Conservation (phyloP, 2,888 invertebrate species). For the Eueremaeus valkanovi region DNA sequence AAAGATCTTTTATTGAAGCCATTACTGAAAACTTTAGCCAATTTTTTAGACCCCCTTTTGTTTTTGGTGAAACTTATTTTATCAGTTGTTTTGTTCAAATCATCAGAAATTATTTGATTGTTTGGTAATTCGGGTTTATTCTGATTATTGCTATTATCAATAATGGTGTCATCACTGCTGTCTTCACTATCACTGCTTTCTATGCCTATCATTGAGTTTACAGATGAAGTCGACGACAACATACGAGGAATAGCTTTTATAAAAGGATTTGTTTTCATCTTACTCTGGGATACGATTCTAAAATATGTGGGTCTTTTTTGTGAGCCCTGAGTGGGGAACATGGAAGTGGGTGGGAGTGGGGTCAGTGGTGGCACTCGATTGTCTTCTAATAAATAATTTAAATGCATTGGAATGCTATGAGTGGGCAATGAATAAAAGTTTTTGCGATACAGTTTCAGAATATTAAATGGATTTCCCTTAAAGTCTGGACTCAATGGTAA, state of each 20-base stretch:
- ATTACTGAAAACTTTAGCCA: neutral
- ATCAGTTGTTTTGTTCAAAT: neutral
- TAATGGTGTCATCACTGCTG: slow-evolving; percentile 17
- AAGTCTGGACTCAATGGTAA: neutral
- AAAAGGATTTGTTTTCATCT: slow-evolving; percentile 1
- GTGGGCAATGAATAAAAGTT: slow-evolving; percentile 20
- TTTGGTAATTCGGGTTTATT: neutral
- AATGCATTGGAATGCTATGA: slow-evolving; percentile 1
- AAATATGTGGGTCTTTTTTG: neutral
- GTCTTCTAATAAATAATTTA: neutral
- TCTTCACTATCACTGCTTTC: slow-evolving; percentile 24
- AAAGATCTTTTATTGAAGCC: slow-evolving; percentile 7
- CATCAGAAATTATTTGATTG: neutral
- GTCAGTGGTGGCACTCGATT: neutral
- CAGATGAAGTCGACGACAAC: neutral
- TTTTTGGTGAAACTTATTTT: neutral
- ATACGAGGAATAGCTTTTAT: neutral
- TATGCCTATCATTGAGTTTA: slow-evolving; percentile 25
- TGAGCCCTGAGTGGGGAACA: neutral
- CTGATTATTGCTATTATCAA: neutral
- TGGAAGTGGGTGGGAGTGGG: neutral
- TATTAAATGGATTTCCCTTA: slow-evolving; percentile 20
- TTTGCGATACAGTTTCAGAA: slow-evolving; percentile 12
- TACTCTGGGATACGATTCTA: neutral
- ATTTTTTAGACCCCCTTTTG: neutral